Evolutionary conservation across 2,888 invertebrate species (phyloP).

Genomic region (Gisinianus flammeolus): DNA sequence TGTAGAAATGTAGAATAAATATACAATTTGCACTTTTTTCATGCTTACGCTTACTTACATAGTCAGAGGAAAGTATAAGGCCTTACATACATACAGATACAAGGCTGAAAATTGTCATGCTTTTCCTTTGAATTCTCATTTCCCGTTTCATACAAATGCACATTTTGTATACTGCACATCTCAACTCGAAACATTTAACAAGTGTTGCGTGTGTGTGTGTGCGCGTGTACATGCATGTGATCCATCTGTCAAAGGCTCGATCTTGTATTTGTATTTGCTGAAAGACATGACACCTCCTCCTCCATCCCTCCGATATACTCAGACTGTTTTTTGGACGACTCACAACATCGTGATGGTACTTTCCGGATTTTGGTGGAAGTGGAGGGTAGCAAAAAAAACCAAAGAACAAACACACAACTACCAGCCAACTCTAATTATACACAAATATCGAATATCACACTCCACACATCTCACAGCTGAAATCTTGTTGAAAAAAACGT

Average conservation of each 20-base stretch:
- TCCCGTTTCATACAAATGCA: background rate
- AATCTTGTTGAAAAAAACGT: no score
- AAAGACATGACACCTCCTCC: background rate
- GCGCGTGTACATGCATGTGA: background rate
- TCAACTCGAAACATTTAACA: background rate
- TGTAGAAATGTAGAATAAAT: background rate
- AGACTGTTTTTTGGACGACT: background rate
- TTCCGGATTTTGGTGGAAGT: no score
- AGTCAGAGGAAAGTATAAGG: no score
- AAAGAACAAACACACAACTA: no score
- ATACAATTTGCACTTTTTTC: background rate
- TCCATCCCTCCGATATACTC: background rate
- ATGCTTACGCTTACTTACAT: no score
- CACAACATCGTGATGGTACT: no score
- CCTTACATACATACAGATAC: background rate
- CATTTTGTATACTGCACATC: background rate
- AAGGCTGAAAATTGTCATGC: background rate
- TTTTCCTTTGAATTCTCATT: background rate
- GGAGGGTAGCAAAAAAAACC: no score
- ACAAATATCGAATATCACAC: no score
- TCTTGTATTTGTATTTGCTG: background rate
- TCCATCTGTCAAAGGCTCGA: slow-evolving; percentile 30
- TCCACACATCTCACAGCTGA: no score
- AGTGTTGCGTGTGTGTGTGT: background rate
- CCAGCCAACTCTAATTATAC: no score